A percentile compares a stretch with the other conserved stretches of the same genome.
phyloP scores from a whole-genome alignment of 2,797 vertebrate species.

The Leucoraja ocellata region DNA sequence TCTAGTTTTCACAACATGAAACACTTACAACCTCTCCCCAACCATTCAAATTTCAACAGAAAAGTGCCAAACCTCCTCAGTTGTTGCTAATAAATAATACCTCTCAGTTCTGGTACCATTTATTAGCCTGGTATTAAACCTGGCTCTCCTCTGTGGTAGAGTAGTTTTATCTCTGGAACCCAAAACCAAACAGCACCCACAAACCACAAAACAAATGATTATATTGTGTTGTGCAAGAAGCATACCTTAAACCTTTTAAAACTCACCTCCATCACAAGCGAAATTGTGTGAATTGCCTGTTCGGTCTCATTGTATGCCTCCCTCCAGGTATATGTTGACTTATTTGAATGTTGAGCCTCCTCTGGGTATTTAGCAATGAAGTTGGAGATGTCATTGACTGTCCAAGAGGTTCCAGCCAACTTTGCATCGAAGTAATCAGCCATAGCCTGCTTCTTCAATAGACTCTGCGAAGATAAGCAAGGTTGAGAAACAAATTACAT shows the following conservation, averaged over 20 bases:
- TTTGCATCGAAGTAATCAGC: slow-evolving; percentile 65
- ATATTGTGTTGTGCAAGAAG: neutral
- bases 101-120: neutral
- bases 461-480: slow-evolving; percentile 55
- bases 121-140: neutral
- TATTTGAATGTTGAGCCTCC: slow-evolving; percentile 53
- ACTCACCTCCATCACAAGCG: slow-evolving; percentile 92
- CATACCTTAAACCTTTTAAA: neutral
- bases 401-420: slow-evolving; percentile 72
- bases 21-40: neutral
- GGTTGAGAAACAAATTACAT: neutral
- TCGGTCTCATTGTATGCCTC: slow-evolving; percentile 87
- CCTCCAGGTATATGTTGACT: slow-evolving; percentile 75
- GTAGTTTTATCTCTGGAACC: neutral
- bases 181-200: neutral
- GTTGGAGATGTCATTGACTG: slow-evolving; percentile 62
- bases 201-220: neutral
- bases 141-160: neutral
- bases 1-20: neutral
- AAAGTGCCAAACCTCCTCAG: neutral
- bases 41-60: neutral
- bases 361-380: slow-evolving; percentile 77
- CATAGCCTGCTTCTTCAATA: slow-evolving; percentile 74
- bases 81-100: neutral
- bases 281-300: slow-evolving; percentile 77